Evolutionary conservation across 2,888 invertebrate species (phyloP).

Genomic region (Himalopsyche tibetana): DNA sequence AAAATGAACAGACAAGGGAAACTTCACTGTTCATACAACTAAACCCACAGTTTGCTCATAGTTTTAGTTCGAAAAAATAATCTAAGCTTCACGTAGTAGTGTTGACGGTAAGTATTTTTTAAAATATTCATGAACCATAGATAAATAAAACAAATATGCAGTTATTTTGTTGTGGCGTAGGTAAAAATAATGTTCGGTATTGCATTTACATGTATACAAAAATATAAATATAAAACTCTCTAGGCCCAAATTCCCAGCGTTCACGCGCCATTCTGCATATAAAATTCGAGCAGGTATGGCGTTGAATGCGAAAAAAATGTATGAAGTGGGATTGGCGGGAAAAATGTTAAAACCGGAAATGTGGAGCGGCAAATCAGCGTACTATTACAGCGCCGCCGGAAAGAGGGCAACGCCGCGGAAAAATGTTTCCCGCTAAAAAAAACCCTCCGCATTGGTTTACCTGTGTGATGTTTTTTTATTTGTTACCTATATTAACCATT

Average conservation of each 20-base stretch:
- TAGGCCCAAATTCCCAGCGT: neutral
- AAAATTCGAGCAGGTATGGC: slow-evolving; percentile 7
- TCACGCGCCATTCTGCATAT: slow-evolving; percentile 11
- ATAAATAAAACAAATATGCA: too few relatives aligned
- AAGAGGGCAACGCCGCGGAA: slow-evolving; percentile 34
- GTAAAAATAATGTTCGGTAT: neutral
- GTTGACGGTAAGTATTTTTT: too few relatives aligned
- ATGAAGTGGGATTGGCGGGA: slow-evolving; percentile 7
- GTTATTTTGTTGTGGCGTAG: too few relatives aligned
- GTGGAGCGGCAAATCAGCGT: slow-evolving; percentile 7
- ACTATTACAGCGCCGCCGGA: neutral
- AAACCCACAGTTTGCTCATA: too few relatives aligned
- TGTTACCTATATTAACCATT: slow-evolving; percentile 1
- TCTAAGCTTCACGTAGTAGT: too few relatives aligned
- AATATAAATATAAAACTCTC: neutral
- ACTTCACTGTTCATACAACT: too few relatives aligned
- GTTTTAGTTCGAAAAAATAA: too few relatives aligned
- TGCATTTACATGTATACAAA: slow-evolving; percentile 29
- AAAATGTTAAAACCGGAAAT: slow-evolving; percentile 42
- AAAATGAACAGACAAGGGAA: too few relatives aligned
- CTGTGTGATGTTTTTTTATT: slow-evolving; percentile 39
- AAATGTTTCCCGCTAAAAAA: slow-evolving; percentile 28
- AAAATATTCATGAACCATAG: too few relatives aligned
- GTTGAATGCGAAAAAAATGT: slow-evolving; percentile 19
- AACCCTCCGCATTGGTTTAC: neutral